phyloP scores from a whole-genome alignment of 2,113 vertebrate genomes.

The Scortum barcoo region DNA sequence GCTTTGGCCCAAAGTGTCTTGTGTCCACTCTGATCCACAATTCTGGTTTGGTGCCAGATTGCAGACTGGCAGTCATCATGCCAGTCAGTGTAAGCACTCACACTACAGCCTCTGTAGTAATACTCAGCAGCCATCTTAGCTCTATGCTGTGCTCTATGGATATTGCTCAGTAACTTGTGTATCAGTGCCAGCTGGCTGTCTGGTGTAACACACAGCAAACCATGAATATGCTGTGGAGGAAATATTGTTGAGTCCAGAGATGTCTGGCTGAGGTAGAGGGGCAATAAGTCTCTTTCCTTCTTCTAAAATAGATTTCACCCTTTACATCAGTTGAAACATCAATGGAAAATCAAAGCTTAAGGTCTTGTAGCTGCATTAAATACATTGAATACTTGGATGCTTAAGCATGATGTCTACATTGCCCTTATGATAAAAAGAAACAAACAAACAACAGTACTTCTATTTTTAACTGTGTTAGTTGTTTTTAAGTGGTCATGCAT shows the following conservation, averaged over 20 bases:
- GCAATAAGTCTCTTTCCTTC: slow-evolving; percentile 29
- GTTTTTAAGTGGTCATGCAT: background rate
- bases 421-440: no score
- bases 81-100: slow-evolving; percentile 48
- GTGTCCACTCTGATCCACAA: slow-evolving; percentile 43
- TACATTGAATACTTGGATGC: background rate
- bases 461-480: background rate
- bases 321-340: background rate
- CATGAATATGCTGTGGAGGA: slow-evolving; percentile 49
- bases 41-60: slow-evolving; percentile 56
- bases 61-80: slow-evolving; percentile 51
- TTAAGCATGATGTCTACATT: slow-evolving; percentile 5
- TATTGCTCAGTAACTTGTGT: slow-evolving; percentile 64
- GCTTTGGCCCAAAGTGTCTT: slow-evolving; percentile 32
- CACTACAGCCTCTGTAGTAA: slow-evolving; percentile 59
- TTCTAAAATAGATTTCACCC: slow-evolving; percentile 4
- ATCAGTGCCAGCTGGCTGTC: slow-evolving; percentile 65
- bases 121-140: slow-evolving; percentile 47
- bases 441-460: no score
- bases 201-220: slow-evolving; percentile 40
- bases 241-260: slow-evolving; percentile 42
- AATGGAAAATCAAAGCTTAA: background rate
- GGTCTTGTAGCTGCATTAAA: background rate
- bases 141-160: slow-evolving; percentile 56
- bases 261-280: slow-evolving; percentile 6